phyloP scores from a whole-genome alignment of 2,888 invertebrate species.

The Drosophila setosimentum region DNA sequence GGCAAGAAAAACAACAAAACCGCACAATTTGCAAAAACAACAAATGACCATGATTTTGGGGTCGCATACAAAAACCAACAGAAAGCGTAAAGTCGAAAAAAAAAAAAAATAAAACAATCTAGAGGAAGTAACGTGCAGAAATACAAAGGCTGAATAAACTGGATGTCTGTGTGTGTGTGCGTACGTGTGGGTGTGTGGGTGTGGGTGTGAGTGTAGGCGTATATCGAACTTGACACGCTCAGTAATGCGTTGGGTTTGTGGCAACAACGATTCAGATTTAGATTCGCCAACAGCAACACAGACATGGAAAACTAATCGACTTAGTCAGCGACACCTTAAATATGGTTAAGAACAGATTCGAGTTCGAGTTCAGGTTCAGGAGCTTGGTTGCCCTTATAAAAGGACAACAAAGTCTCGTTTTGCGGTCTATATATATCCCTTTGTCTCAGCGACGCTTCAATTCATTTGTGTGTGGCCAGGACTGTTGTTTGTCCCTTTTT shows the following conservation, averaged over 20 bases:
- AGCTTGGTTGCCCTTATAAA: constrained; percentile 9
- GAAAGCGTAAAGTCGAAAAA: constrained; percentile 26
- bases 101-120: constrained; percentile 17
- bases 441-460: constrained; percentile 20
- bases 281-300: constrained; percentile 21
- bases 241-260: constrained; percentile 70
- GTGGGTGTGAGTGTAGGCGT: constrained; percentile 48
- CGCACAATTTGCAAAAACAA: constrained; percentile 80
- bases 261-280: constrained; percentile 35
- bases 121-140: constrained; percentile 28
- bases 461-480: constrained; percentile 14
- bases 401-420: constrained; percentile 44
- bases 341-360: constrained; percentile 28
- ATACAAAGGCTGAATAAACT: constrained; percentile 39
- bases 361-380: constrained; percentile 5
- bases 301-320: constrained; percentile 67
- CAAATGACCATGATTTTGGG: constrained; percentile 67
- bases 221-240: constrained; percentile 70
- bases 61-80: constrained; percentile 45
- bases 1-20: constrained; percentile 54
- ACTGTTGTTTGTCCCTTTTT: not conserved
- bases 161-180: constrained; percentile 9
- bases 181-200: constrained; percentile 2
- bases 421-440: constrained; percentile 40
- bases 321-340: constrained; percentile 76